Evolutionary conservation across 2,797 vertebrate species (phyloP), one percentile per base, ranked within the genome.

Genomic region (Mionectes olivaceus): DNA sequence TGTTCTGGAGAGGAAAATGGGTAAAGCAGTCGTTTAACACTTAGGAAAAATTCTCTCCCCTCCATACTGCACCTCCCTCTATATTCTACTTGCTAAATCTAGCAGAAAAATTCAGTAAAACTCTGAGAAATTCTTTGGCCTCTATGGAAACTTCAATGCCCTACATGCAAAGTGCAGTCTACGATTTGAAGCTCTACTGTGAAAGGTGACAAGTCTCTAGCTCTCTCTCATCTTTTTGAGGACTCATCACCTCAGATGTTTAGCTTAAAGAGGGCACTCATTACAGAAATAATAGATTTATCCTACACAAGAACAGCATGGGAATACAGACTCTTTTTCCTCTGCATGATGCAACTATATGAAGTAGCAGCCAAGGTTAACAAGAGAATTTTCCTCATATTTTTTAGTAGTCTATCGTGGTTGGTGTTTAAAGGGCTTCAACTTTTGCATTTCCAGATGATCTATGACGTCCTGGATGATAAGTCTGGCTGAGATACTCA

Each of bases 51-150:
- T 8, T 68, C 8, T 60, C 30, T 39, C 11, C 13, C 2, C 9
- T 4, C 5, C 3, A 4, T 5, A 5, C 12, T 7, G 1, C 19
- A 61, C 11, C 3, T 59, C 44, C 55, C 14, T 57, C 43, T 77
- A 1, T 71, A 53, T 76, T 53, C 17, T 65, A 41, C 61, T 47
- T 65, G 19, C 25, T 78, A 65, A 90, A 61, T 18, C 30, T 57
- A 71, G 30, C 19, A 71, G 22, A 50, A n/a, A 89, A 75, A 19
- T 35, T 15, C 41, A 16, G 15, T 46, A 8, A 9, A 87, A 57
- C 32, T 12, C 37, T 15, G 21, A 63, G 11, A 5, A 90, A 59
- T 6, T 49, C 11, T 49, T 74, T n/a, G 11, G 23, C 32, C 49
- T 85, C 59, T 52, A 2, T 22, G 22, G 32, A n/a, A 49, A 33